Evolutionary conservation across 2,888 invertebrate species (phyloP), one percentile per base, ranked within the genome.

Genomic region (Cryptocephalus primarius): DNA sequence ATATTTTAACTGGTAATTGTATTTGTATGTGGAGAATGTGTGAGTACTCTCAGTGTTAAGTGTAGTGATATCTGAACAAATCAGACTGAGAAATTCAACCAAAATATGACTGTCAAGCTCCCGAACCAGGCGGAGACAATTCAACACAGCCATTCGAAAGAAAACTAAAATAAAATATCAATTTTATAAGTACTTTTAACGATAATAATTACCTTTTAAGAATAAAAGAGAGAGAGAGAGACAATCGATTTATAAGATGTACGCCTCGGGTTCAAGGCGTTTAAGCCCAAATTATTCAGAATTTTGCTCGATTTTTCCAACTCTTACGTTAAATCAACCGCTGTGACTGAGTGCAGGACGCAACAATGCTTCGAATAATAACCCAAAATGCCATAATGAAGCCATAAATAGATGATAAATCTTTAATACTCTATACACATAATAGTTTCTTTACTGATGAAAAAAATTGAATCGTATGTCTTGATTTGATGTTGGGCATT

Each of bases 1-100:
- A 58, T 80, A 79, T 69, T 81, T 81, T 70, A 76, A 78, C 67
- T 81, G 80, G 80, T 78, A 59, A 53, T 47, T 33, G 34, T 36
- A 42, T 39, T 33, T 43, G 40, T 46, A 36, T 36, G 36, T 36
- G 36, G 36, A 36, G 36, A 42, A 32, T 32, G 22, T 32, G 42
- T 42, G 42, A 22, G 22, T 22, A 36, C 36, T 36, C 36, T 36
- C 36, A 22, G 36, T 36, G 36, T 36, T 36, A 36, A 36, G 36
- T 36, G 36, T 36, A 12, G 36, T 36, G 36, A 36, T 36, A 36
- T 12, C 36, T 12, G 36, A 36, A 36, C 36, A 36, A 36, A 36
- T n/a, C 36, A 12, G 36, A 36, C 36, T 36, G 36, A 36, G 36
- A 36, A 36, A 36, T 36, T 36, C 12, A 36, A 36, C 36, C 36